These are phyloP conservation scores for Tanypteryx hageni DNA, from an alignment of 2,888 invertebrate genomes.

Conservation along the genomic window DNA sequence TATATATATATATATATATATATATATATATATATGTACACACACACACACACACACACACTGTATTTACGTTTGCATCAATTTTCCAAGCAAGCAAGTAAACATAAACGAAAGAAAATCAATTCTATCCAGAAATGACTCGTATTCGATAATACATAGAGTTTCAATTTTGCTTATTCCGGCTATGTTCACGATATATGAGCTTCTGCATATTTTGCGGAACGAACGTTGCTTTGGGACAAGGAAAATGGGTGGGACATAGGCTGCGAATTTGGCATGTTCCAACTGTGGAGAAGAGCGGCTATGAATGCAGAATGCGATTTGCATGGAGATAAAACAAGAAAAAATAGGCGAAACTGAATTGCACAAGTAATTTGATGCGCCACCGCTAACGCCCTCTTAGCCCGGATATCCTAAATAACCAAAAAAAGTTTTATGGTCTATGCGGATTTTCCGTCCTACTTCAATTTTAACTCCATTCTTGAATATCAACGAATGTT, in stretches of 20 bases:
- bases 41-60: too few relatives aligned
- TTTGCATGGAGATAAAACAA: neutral
- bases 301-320: neutral
- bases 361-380: neutral
- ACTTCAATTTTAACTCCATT: neutral
- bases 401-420: neutral
- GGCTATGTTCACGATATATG: too few relatives aligned
- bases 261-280: neutral
- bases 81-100: too few relatives aligned
- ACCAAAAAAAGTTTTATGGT: neutral
- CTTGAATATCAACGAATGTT: neutral
- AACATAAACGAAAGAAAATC: too few relatives aligned
- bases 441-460: neutral
- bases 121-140: too few relatives aligned
- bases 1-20: too few relatives aligned
- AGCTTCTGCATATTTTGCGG: too few relatives aligned
- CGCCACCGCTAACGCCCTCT: constrained; percentile 21
- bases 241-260: neutral
- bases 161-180: too few relatives aligned
- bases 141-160: too few relatives aligned
- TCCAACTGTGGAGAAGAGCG: neutral
- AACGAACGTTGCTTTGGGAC: too few relatives aligned
- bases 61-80: too few relatives aligned
- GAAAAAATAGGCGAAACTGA: constrained; percentile 2
- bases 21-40: too few relatives aligned